Evolutionary conservation across 2,113 vertebrate genomes (phyloP), one percentile per base, ranked within the genome.

Genomic region (Sander vitreus): DNA sequence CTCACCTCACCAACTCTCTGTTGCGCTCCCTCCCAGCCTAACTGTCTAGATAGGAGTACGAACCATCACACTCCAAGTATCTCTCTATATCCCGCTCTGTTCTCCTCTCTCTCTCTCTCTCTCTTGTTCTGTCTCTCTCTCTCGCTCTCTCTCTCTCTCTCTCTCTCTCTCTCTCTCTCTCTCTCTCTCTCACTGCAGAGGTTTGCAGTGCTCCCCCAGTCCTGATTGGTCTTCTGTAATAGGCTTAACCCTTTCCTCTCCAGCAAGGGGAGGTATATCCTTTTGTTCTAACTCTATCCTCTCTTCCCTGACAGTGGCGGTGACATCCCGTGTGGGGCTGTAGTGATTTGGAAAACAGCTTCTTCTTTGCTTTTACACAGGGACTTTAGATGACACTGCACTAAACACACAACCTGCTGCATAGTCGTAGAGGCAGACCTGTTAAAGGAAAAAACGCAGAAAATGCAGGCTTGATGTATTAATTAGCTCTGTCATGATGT

Each of bases 191-290:
- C 94, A 98, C 97, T 99, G 97, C 97, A 95, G 98, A 96, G 97
- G 96, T 97, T 98, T 98, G 97, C 97, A 96, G 97, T 97, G 97
- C 95, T 96, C 95, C 96, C 95, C 96, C 96, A 74, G 91, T 96
- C 96, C 96, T 97, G 97, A 99, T 99, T 98, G 98, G 97, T 96
- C 95, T 96, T 95, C 95, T 96, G 95, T 98, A 96, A 96, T 96
- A 94, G 94, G 96, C 94, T 99, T 97, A 96, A 97, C 96, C 92
- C 96, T 92, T 96, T 96, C 94, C 85, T 88, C 94, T 95, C 95
- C 84, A 48, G 75, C 19, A 19, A 90, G 78, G 86, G 85, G 84
- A 91, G 89, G 85, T 89, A 79, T 92, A 90, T 92, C 88, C 90
- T 92, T 90, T 91, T 91, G 84, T 93, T 94, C 83, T 80, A 75